Evolutionary conservation across 1,140 invertebrate genomes (phyloP).

Genomic region (Drosophila ohnishii): DNA sequence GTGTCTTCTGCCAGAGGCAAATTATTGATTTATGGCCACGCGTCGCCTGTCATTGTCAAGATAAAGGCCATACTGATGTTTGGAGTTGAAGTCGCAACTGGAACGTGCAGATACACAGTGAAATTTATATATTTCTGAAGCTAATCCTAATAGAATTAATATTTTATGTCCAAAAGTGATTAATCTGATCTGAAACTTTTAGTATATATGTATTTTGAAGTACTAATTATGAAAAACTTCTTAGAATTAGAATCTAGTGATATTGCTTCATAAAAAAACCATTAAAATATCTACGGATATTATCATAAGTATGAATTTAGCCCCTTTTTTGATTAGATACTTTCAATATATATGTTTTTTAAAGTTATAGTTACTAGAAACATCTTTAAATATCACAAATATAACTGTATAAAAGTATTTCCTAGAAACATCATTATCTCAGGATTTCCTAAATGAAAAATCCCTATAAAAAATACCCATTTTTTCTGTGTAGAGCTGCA

Average conservation of each 20-base stretch:
- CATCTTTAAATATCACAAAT: not conserved
- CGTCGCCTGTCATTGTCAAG: constrained; percentile 66
- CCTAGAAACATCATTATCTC: not conserved
- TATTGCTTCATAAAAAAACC: not conserved
- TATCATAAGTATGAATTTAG: not conserved
- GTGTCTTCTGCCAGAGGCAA: constrained; percentile 44
- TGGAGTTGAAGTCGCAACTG: constrained; percentile 37
- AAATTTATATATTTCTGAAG: not conserved
- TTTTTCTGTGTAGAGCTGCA: constrained; percentile 2
- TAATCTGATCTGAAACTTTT: not conserved
- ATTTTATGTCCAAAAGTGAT: not conserved
- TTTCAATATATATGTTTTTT: not conserved
- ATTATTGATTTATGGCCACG: constrained; percentile 73
- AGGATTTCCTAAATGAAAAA: not conserved
- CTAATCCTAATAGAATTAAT: not conserved
- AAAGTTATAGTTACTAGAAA: no score
- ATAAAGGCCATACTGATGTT: constrained; percentile 38
- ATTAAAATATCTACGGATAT: not conserved
- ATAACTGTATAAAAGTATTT: not conserved
- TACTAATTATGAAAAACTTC: no score
- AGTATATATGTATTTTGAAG: not conserved
- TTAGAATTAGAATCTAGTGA: not conserved
- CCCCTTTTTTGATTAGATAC: not conserved
- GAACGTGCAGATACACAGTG: constrained; percentile 18
- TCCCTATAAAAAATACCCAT: not conserved